Base-by-base conservation (phyloP, 2,888 invertebrate genomes). In the Papilio demoleus region DNA sequence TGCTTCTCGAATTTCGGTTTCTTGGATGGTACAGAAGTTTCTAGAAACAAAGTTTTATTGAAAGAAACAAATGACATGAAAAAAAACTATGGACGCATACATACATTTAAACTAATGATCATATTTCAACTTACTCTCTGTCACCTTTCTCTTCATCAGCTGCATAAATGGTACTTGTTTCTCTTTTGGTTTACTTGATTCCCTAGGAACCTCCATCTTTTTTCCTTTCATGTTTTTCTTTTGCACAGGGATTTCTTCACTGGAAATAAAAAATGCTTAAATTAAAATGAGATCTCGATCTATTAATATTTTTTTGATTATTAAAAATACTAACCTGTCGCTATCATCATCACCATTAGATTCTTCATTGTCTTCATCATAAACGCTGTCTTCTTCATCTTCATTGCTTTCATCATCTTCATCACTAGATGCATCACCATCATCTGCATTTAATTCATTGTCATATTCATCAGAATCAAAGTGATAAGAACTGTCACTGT, bases 401-500 rank as follows among this genome's bases (percentile, higher is more conserved):
- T 14, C 9, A 24, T 50, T 14, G 12, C 11, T 27, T 11, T 27
- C 53, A 5, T 70, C 70, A 50, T 73, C 75, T 68, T 70, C 74
- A 5, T 74, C 77, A 64, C 74, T 74, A 56, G 66, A 73, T 24
- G 19, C 47, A n/a, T 59, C 76, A 59, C 81, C 77, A 50, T n/a
- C n/a, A n/a, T 81, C 85, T 71, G 81, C 75, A 58, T 78, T 80
- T 40, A 89, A 70, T 76, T 84, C 76, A 65, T 85, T 87, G 27
- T 87, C 86, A 84, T 81, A 91, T 68, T 85, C 90, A 81, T 90
- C 91, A 14, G 89, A 90, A 76, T 90, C 86, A 81, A 90, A 90
- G 5, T 80, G 83, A 19, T 79, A 74, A 11, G 83, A 80, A 50
- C 83, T 82, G 64, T 88, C 88, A 81, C 84, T 85, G 12, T 86